Evolutionary conservation across 2,888 invertebrate genomes (phyloP).

Genomic region (Zygogramma bicolorata): DNA sequence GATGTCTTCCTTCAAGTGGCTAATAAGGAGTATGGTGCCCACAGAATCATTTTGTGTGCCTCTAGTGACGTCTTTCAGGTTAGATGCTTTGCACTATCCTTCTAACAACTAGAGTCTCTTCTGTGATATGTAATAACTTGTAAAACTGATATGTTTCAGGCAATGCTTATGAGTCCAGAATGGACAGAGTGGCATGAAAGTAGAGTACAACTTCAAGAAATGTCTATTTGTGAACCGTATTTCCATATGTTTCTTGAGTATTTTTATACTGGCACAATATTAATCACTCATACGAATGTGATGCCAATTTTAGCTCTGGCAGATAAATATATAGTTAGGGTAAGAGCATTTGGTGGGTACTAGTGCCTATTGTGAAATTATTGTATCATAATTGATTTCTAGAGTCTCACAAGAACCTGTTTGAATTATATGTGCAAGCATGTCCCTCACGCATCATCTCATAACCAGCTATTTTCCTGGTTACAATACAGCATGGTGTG

Average conservation of each 20-base stretch:
- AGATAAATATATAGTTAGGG: conserved; percentile 95
- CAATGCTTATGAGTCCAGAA: conserved; percentile 95
- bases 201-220: conserved; percentile 86
- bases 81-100: conserved; percentile 36
- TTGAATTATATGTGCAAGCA: conserved; percentile 89
- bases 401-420: conserved; percentile 87
- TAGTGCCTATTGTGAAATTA: no score
- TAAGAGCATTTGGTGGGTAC: conserved; percentile 63
- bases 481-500: conserved; percentile 90
- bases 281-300: conserved; percentile 85
- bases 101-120: neutral
- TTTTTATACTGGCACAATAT: conserved; percentile 91
- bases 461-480: conserved; percentile 89
- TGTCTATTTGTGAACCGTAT: conserved; percentile 84
- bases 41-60: conserved; percentile 91
- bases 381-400: no score
- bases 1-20: conserved; percentile 90
- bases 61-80: conserved; percentile 97
- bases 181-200: conserved; percentile 93
- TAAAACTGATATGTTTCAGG: conserved; percentile 69
- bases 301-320: conserved; percentile 90
- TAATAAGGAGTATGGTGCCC: conserved; percentile 85
- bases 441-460: conserved; percentile 85
- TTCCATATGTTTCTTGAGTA: conserved; percentile 90
- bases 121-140: neutral